Evolutionary conservation across 2,113 vertebrate genomes (phyloP).

Genomic region (Cyprinodon tularosa): DNA sequence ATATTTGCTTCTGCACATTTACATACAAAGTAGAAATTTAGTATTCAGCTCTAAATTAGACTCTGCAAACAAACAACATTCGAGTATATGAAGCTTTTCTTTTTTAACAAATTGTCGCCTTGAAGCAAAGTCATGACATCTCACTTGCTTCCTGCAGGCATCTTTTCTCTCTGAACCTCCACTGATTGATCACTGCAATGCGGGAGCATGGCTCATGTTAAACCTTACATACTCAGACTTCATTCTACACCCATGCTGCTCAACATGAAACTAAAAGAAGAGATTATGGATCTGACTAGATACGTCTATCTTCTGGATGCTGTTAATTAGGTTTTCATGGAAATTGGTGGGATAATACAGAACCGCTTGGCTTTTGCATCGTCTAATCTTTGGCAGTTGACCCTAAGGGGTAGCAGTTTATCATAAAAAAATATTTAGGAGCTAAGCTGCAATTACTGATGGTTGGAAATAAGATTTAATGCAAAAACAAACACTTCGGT

Average conservation of each 20-base stretch:
- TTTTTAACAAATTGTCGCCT: slow-evolving; percentile 30
- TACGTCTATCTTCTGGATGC: slow-evolving; percentile 45
- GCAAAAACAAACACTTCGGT: too few relatives aligned
- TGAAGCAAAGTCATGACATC: slow-evolving; percentile 42
- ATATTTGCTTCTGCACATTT: slow-evolving; percentile 33
- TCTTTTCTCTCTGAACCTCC: background rate
- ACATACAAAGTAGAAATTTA: slow-evolving; percentile 49
- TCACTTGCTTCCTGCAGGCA: background rate
- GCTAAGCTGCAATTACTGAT: background rate
- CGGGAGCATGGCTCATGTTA: slow-evolving; percentile 6
- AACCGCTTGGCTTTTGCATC: too few relatives aligned
- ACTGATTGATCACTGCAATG: background rate
- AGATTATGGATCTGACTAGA: slow-evolving; percentile 31
- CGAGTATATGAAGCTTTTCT: slow-evolving; percentile 1
- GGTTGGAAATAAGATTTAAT: too few relatives aligned
- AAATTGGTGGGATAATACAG: slow-evolving; percentile 22
- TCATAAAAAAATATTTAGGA: background rate
- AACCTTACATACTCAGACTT: slow-evolving; percentile 7
- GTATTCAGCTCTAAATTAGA: slow-evolving; percentile 22
- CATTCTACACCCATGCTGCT: too few relatives aligned
- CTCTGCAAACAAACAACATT: slow-evolving; percentile 21
- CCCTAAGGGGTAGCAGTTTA: too few relatives aligned
- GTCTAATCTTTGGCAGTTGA: too few relatives aligned
- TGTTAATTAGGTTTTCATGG: slow-evolving; percentile 59
- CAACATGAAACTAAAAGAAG: slow-evolving; percentile 35